phyloP scores from a whole-genome alignment of 2,113 vertebrate genomes.

The Riparia riparia region DNA sequence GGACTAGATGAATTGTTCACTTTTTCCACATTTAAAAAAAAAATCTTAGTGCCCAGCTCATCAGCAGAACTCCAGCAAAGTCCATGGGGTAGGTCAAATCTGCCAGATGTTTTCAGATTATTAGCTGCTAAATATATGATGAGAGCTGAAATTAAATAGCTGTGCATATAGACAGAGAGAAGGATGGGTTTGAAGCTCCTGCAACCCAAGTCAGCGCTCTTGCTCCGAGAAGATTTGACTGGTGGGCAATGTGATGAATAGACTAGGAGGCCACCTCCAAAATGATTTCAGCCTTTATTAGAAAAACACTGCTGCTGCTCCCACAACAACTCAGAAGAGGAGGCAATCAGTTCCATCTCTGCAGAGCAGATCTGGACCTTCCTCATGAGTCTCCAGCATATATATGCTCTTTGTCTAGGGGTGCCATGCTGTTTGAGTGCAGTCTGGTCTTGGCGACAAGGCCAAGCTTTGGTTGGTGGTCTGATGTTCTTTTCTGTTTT shows the following conservation, averaged over 20 bases:
- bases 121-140: conserved; percentile 3
- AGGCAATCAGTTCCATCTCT: too few relatives aligned
- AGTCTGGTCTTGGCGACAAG: too few relatives aligned
- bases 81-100: not conserved
- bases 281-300: too few relatives aligned
- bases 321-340: too few relatives aligned
- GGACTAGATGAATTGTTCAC: not conserved
- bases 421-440: too few relatives aligned
- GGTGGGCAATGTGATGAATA: not conserved
- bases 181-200: not conserved
- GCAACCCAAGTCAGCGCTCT: not conserved
- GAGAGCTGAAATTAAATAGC: not conserved
- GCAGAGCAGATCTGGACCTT: too few relatives aligned
- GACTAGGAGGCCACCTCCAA: too few relatives aligned
- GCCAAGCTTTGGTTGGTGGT: too few relatives aligned
- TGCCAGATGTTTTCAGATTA: not conserved
- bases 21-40: not conserved
- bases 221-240: not conserved
- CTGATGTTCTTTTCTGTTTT: too few relatives aligned
- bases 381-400: too few relatives aligned
- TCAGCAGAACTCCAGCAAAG: not conserved
- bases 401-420: too few relatives aligned
- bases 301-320: too few relatives aligned
- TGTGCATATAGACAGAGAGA: not conserved
- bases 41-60: not conserved